These are phyloP conservation scores for Phytoseiulus persimilis DNA, from an alignment of 2,888 invertebrate species.

Conservation along the genomic window DNA sequence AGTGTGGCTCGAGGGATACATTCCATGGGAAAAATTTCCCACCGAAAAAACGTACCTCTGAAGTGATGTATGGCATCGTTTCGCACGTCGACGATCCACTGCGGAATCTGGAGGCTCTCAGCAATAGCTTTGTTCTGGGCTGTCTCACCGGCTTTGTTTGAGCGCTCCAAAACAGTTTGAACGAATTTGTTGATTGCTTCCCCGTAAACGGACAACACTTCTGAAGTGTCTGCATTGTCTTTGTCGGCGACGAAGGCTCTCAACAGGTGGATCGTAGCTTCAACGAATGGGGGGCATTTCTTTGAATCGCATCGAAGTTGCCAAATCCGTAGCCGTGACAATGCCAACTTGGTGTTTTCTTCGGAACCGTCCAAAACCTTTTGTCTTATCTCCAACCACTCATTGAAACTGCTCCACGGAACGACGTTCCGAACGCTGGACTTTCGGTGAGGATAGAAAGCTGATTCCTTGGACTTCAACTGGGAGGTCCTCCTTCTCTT, in stretches of 20 bases:
- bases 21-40: no score
- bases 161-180: not conserved
- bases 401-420: not conserved
- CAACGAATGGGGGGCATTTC: conserved; percentile 8
- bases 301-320: conserved; percentile 6
- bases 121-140: not conserved
- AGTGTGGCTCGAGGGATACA: no score
- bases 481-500: not conserved
- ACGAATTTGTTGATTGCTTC: conserved; percentile 28
- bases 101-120: not conserved
- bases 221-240: not conserved
- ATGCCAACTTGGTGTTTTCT: not conserved
- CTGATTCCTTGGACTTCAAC: not conserved
- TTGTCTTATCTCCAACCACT: not conserved
- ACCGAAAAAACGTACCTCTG: not conserved
- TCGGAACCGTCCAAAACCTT: not conserved
- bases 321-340: not conserved
- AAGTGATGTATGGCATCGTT: conserved; percentile 25
- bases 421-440: not conserved
- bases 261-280: conserved; percentile 13
- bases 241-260: conserved; percentile 10
- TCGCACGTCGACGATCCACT: conserved; percentile 30
- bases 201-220: not conserved
- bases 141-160: not conserved
- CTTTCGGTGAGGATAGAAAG: not conserved